Base-by-base conservation (phyloP, 1,140 invertebrate genomes). In the Pemphigus obesinymphae region DNA sequence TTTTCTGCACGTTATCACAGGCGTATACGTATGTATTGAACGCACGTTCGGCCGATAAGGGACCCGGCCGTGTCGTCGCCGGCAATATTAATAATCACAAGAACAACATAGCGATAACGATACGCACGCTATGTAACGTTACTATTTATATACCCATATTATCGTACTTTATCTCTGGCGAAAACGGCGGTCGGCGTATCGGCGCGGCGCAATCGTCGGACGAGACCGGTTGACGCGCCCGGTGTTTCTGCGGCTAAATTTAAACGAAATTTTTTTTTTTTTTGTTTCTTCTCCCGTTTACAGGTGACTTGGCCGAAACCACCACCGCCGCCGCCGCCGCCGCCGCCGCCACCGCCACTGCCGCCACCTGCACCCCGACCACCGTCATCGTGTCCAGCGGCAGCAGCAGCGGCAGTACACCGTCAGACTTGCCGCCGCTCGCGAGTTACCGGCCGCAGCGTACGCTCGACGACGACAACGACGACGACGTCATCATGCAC, bases 341-440 rank as follows among this genome's bases (percentile, higher is more conserved):
- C 34, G 15, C 37, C 15, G 13, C 20, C 6, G 34, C 34, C 50
- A n/a, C 29, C 45, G 6, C 45, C 70, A 6, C 13, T 29, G 26
- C 26, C 72, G 10, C 20, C 34, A 11, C 31, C 58, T 6, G 7
- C 13, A 15, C 29, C 29, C 34, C 31, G 31, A 23, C 17, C 50
- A 45, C 73, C 17, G 68, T 75, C 23, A 37, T 53, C 50, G 75
- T 45, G 53, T 61, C 76, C 53, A 61, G 75, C 68, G 23, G 40
- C n/a, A 70, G 40, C 37, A 70, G 6, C 66, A 26, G 13, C 23
- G 13, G 40, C 53, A 40, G 50, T 76, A 61, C 76, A 40, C 55
- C 58, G 53, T 63, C 76, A 17, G 58, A 61, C 55, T 43, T 80
- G 23, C 76, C 76, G 37, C 76, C 76, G 55, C 43, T 48, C 43